Base-by-base conservation (phyloP, 2,797 vertebrate genomes). In the Urocyon cinereoargenteus region DNA sequence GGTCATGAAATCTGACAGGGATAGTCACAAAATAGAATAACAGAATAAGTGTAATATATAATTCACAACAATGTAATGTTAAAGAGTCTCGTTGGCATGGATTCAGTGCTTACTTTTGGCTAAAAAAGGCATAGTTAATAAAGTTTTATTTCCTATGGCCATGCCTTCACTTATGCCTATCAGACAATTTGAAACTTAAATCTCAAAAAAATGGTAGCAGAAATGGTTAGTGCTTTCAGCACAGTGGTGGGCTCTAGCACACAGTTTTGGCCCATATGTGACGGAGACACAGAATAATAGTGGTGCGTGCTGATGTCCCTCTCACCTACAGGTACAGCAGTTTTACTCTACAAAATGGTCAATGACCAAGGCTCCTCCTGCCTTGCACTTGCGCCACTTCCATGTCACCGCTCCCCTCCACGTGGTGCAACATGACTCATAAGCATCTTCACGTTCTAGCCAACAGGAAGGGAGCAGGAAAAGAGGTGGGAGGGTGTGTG, bases 121-220 rank as follows among this genome's bases (percentile, higher is more conserved):
- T 77, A 93, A 81, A 21, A 4, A 91, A 96, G 28, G 15, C 21
- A 89, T 1, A 88, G 72, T 73, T 97, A 86, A 73, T 90, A 95
- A 89, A 88, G 59, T 34, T 91, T 64, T 88, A 92, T 59, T 92
- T 95, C 82, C 84, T 22, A 55, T 26, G 36, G 24, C 45, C 94
- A 86, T 75, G 36, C 4, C 40, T 95, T 92, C 15, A 62, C n/a
- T 78, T 57, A 77, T 31, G 59, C 45, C 62, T 45, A 84, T 22
- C 53, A 51, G 3, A 51, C 18, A 95, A 91, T 78, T 5, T 59
- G 3, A 81, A 94, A 90, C 34, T 78, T 90, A 77, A 93, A 68
- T 40, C 40, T 66, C 7, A 90, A 62, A 87, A 92, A 31, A 93
- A 53, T 24, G 12, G 19, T 5, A 59, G 61, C n/a, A 89, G 70